Percentiles rank a stretch among this genome's conserved stretches.
Evolutionary conservation across 2,888 invertebrate species (phyloP).

Genomic region (Platycheirus albimanus): DNA sequence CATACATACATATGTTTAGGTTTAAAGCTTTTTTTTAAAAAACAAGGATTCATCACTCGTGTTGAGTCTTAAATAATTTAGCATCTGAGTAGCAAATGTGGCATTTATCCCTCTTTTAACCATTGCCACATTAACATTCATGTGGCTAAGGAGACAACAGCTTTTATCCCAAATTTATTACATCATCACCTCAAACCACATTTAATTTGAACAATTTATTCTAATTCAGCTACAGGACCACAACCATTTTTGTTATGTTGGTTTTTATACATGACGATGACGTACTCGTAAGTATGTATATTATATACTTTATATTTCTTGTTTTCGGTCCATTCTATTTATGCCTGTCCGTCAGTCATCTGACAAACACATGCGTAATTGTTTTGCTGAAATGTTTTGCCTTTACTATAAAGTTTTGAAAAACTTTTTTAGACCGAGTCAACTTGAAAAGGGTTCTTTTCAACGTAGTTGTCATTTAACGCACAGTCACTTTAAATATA

Average conservation of each 20-base stretch:
- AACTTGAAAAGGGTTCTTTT: slow-evolving; percentile 22
- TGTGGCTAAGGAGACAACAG: slow-evolving; percentile 16
- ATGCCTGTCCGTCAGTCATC: background rate
- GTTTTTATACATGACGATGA: slow-evolving; percentile 4
- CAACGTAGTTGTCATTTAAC: slow-evolving; percentile 3
- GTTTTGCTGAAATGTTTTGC: background rate
- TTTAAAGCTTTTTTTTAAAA: too few relatives aligned
- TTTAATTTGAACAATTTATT: slow-evolving; percentile 7
- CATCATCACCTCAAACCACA: slow-evolving; percentile 7
- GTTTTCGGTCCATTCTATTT: slow-evolving; percentile 6
- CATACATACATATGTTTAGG: too few relatives aligned
- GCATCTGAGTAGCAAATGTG: too few relatives aligned
- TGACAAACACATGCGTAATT: background rate
- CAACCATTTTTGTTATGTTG: background rate
- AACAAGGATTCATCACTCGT: too few relatives aligned
- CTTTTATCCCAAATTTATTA: slow-evolving; percentile 14
- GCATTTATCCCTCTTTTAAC: background rate
- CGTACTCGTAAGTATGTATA: slow-evolving; percentile 29
- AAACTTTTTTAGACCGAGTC: background rate
- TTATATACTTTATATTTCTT: slow-evolving; percentile 1
- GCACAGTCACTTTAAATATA: background rate
- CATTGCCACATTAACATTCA: slow-evolving; percentile 12
- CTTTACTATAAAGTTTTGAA: background rate
- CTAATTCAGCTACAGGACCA: slow-evolving; percentile 12
- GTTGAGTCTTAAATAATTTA: too few relatives aligned